Base-by-base conservation (phyloP, 2,888 invertebrate genomes). In the Microctonus aethiopoides region DNA sequence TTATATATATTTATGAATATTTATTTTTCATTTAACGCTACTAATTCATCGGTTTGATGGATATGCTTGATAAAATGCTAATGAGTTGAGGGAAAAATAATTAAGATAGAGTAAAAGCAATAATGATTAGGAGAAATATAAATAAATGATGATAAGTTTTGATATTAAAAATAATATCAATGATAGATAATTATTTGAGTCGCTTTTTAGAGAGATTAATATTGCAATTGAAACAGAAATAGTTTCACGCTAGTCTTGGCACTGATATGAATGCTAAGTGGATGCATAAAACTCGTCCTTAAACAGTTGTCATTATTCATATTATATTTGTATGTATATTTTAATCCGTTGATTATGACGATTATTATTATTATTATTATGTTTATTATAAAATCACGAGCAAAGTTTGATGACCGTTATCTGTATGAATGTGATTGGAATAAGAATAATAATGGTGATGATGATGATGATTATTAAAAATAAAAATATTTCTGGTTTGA, bases 191-290 rank as follows among this genome's bases (percentile, higher is more conserved):
- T 57, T 66, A 46, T 56, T 26, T 46, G 16, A 11, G 52, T 34
- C 9, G 10, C n/a, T n/a, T 24, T 32, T n/a, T 11, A 56, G 56
- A 39, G 64, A 22, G n/a, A 54, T 24, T 16, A 71, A 69, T 70
- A 71, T 72, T 68, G 68, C 61, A 63, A 70, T 71, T 74, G 66
- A 67, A 72, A 69, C 67, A 70, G 71, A 74, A 74, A 74, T 74
- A 71, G 74, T 71, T 64, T 71, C 75, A 71, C 72, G 72, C 70
- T 67, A 63, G 63, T 46, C 39, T 60, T 34, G 24, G 22, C 32
- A 22, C n/a, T 51, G 52, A 52, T 59, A 51, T 67, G 67, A 67
- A 67, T 67, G 46, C 52, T 59, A 59, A 67, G 36, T 67, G 46
- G 51, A 60, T 51, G 32, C 16, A 46, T 7, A 6, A 20, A 20